Conservation (phyloP, 2,113 vertebrate genomes). For the Corythornis madagascariensis region DNA sequence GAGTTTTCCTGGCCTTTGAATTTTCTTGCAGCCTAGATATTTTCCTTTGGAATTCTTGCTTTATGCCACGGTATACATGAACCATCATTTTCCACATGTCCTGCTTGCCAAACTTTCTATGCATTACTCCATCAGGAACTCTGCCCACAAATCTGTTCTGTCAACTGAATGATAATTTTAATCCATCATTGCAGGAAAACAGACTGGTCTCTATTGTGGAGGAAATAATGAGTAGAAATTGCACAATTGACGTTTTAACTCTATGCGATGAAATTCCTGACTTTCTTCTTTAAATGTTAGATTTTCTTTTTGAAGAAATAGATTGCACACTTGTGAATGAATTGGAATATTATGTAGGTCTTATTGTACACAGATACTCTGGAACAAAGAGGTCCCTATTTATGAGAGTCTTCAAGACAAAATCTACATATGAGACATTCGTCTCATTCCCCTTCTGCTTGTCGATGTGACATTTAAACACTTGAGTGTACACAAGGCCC, state of each 20-base stretch:
- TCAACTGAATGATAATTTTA: background rate
- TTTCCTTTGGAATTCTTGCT: conserved; percentile 32
- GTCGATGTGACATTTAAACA: conserved; percentile 29
- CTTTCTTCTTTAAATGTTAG: background rate
- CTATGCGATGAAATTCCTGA: background rate
- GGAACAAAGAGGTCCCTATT: conserved; percentile 56
- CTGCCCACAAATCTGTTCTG: conserved; percentile 7
- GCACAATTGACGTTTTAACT: conserved; percentile 38
- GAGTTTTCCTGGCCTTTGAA: background rate
- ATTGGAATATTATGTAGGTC: conserved; percentile 9
- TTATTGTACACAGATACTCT: background rate
- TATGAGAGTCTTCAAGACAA: background rate
- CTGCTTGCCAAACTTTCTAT: background rate
- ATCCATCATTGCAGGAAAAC: conserved; percentile 9
- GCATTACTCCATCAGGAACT: background rate
- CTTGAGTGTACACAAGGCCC: background rate
- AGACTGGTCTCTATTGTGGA: conserved; percentile 25
- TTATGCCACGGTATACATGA: background rate
- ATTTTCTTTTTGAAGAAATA: conserved; percentile 26
- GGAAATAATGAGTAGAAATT: conserved; percentile 37
- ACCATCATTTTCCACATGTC: background rate
- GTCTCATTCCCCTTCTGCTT: background rate
- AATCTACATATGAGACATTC: background rate
- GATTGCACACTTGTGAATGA: background rate
- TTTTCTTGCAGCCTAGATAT: background rate